Evolutionary conservation across 2,888 invertebrate genomes (phyloP), one percentile per base, ranked within the genome.

Genomic region (Microctonus aethiopoides): DNA sequence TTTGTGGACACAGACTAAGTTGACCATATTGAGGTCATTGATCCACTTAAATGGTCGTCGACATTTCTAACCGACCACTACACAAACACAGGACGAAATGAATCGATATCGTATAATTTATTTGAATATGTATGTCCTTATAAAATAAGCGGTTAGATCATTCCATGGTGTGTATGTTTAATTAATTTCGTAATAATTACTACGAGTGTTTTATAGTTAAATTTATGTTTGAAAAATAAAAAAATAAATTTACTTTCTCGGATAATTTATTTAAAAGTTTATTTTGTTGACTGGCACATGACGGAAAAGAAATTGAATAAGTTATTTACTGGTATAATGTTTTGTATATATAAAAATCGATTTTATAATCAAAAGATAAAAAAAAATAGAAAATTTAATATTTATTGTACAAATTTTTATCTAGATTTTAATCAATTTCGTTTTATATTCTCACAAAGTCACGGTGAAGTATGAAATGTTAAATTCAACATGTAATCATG

Each of bases 311-410:
- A 11, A n/a, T 3, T n/a, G 7, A 46, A 65, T 65, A 20, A 24
- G 9, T n/a, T 54, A n/a, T 13, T 13, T 7, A n/a, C n/a, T 39
- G 65, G 66, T 32, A 52, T 39, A 24, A 0, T 32, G 1, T 60
- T 39, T 52, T 29, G n/a, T n/a, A 26, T 16, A 26, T 26, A 56
- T n/a, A 26, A 26, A 78, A 80, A 85, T 86, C 78, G 85, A 84
- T 85, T 85, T 83, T 84, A 76, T 81, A 79, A 85, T 85, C 85
- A 77, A 16, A 13, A 13, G 1, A 20, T 16, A 7, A n/a, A 36
- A 10, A 9, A 16, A 46, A 46, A 81, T 83, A 78, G 72, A 83
- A 83, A 81, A 80, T 76, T 68, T 71, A 71, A 73, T 73, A 76
- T 74, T 79, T 76, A 74, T 78, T 71, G 70, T 70, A 70, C 67